Percentiles rank a stretch among this genome's conserved stretches.
phyloP scores from a whole-genome alignment of 2,113 vertebrate species.

The Lates calcarifer region DNA sequence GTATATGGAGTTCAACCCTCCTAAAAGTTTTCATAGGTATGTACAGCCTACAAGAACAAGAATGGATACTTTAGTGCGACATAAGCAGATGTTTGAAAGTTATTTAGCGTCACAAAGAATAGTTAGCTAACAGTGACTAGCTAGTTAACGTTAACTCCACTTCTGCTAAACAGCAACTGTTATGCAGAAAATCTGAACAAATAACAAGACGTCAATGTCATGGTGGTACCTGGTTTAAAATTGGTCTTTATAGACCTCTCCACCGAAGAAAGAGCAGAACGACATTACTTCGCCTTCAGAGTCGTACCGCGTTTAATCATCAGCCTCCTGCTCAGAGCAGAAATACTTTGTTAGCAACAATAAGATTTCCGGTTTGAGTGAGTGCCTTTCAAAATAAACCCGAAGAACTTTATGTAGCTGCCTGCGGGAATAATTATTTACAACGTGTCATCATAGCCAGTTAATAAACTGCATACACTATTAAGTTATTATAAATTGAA shows the following conservation, averaged over 20 bases:
- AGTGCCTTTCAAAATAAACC: conserved; percentile 39
- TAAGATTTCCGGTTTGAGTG: conserved; percentile 22
- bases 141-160: not conserved
- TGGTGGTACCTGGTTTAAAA: conserved; percentile 86
- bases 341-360: not conserved
- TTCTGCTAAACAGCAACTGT: not conserved
- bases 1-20: not conserved
- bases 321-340: too few species aligned
- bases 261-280: conserved; percentile 89
- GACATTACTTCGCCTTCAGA: conserved; percentile 80
- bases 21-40: too few species aligned
- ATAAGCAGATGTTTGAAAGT: not conserved
- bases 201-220: not conserved
- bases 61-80: not conserved
- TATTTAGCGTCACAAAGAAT: not conserved
- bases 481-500: not conserved
- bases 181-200: not conserved
- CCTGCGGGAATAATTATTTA: not conserved
- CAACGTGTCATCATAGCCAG: not conserved
- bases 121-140: conserved; percentile 15
- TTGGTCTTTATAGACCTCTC: conserved; percentile 90
- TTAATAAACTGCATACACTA: not conserved
- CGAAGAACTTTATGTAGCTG: not conserved
- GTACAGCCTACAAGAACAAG: not conserved
- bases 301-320: too few species aligned